phyloP scores from a whole-genome alignment of 2,797 vertebrate species.

The Tapirus indicus region DNA sequence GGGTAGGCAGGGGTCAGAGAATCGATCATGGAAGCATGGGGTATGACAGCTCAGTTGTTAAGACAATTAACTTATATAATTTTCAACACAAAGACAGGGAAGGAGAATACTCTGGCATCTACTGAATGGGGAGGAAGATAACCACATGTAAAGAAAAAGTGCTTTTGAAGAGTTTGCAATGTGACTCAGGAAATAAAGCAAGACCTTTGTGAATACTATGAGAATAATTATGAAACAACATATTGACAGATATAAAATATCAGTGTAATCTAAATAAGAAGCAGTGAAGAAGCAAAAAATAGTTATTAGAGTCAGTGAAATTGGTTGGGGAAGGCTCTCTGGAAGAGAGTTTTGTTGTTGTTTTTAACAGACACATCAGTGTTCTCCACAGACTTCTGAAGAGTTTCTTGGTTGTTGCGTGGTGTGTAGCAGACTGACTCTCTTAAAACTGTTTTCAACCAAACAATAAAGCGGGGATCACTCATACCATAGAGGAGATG shows the following conservation, averaged over 20 bases:
- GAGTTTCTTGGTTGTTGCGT: not conserved
- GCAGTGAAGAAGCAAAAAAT: not conserved
- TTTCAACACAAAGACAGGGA: not conserved
- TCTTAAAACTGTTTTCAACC: constrained; percentile 24
- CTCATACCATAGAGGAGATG: not conserved
- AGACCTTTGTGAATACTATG: not conserved
- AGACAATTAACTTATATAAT: not conserved
- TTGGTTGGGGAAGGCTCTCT: not conserved
- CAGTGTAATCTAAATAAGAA: not conserved
- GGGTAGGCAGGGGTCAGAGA: not conserved
- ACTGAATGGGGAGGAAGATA: not conserved
- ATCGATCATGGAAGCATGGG: not conserved
- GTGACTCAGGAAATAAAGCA: not conserved
- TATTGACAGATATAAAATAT: not conserved
- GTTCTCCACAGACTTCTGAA: not conserved
- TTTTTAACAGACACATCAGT: not conserved
- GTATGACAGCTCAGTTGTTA: not conserved
- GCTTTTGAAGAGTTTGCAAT: constrained; percentile 5
- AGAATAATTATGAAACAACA: not conserved
- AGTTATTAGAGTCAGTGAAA: not conserved
- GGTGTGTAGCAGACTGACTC: not conserved
- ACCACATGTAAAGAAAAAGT: not conserved
- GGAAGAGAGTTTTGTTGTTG: not conserved
- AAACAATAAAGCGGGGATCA: not conserved
- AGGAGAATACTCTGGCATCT: not conserved